These are phyloP conservation scores for Trididemnum clinides DNA, from an alignment of 23 tunicate genomes.

Conservation along the genomic window DNA sequence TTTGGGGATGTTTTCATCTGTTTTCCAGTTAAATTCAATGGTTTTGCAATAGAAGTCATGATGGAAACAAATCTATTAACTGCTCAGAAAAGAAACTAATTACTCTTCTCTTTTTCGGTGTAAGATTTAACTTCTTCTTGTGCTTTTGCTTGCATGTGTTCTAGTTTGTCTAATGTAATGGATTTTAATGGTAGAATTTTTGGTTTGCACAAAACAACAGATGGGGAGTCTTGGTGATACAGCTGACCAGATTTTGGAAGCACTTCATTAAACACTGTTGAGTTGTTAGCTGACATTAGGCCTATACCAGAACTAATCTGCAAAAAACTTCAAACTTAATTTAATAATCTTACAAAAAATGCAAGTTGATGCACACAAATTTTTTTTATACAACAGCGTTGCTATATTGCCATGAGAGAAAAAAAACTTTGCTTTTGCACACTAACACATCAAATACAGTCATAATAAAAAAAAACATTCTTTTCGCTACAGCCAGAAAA, in stretches of 20 bases:
- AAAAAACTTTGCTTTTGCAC: too few species aligned
- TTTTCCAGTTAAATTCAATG: conserved; percentile 47
- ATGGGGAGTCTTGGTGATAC: conserved; percentile 83
- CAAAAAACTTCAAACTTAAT: background rate
- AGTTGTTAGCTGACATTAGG: conserved; percentile 1
- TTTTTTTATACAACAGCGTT: too few species aligned
- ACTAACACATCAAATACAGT: too few species aligned
- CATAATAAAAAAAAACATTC: too few species aligned
- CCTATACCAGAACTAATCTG: background rate
- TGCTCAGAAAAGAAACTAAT: background rate
- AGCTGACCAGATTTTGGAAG: conserved; percentile 81
- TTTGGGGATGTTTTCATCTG: conserved; percentile 34
- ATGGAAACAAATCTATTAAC: background rate
- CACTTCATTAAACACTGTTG: conserved; percentile 66
- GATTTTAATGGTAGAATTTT: conserved; percentile 95
- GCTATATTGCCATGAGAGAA: too few species aligned
- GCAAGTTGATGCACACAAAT: too few species aligned
- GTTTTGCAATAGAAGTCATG: conserved; percentile 29
- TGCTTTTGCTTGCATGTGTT: conserved; percentile 83
- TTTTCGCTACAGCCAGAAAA: too few species aligned
- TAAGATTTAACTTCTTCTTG: conserved; percentile 40
- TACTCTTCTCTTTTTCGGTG: background rate
- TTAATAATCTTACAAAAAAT: too few species aligned
- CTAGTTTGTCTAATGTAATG: conserved; percentile 84
- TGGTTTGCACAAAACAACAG: conserved; percentile 90